These are phyloP conservation scores for Potorous gilbertii DNA, from an alignment of 2,797 vertebrate genomes.

Conservation along the genomic window DNA sequence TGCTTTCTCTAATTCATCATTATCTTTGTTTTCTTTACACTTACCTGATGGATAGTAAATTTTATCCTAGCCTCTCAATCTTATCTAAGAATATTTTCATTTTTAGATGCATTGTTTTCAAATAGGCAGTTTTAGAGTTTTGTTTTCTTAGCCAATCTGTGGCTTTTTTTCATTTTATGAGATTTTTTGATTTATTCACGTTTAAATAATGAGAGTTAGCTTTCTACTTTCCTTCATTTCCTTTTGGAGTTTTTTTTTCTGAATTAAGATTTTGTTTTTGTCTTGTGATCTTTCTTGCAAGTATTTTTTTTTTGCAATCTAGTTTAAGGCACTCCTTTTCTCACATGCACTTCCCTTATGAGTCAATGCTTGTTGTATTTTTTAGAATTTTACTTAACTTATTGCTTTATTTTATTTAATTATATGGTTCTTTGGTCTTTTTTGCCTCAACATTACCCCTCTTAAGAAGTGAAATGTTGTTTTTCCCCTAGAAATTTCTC, in stretches of 20 bases:
- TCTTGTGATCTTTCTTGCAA: not conserved
- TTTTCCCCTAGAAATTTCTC: not conserved
- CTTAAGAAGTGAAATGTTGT: not conserved
- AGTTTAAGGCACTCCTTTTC: not conserved
- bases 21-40: not conserved
- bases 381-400: not conserved
- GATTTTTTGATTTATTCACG: not conserved
- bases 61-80: not conserved
- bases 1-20: not conserved
- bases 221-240: not conserved
- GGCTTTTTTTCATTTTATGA: not conserved
- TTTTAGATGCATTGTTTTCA: not conserved
- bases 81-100: not conserved
- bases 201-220: not conserved
- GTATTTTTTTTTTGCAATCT: not conserved
- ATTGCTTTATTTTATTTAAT: too few relatives aligned
- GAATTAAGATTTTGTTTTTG: not conserved
- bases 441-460: not conserved
- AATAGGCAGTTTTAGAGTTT: not conserved
- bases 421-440: too few relatives aligned
- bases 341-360: not conserved
- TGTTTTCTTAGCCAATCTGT: not conserved
- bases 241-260: rapidly evolving
- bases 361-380: not conserved
- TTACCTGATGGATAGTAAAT: not conserved